Base-by-base conservation (phyloP, 2,888 invertebrate genomes). In the Oscheius sp. region DNA sequence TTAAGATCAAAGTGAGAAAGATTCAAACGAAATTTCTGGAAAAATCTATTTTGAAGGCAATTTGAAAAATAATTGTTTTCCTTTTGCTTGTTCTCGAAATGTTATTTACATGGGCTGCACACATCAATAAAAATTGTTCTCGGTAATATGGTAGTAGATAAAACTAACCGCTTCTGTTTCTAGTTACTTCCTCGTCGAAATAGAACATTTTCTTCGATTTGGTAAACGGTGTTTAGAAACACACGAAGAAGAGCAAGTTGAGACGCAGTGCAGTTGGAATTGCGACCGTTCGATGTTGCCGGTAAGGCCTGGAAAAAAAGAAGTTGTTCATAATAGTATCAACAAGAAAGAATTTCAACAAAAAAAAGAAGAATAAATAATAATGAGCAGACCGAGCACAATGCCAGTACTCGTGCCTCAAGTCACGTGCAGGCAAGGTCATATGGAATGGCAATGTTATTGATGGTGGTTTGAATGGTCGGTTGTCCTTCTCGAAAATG, bases 251-350 rank as follows among this genome's bases (percentile, higher is more conserved):
- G 59, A 55, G 69, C 56, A 70, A 70, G 69, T 70, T 70, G 69
- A 70, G 69, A 56, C 69, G 46, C 68, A 46, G 68, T 55, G 69
- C 69, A 56, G 69, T 70, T 59, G 69, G 69, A 43, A 70, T 56
- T 70, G 59, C 69, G 56, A 70, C 69, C 69, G 69, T 45, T 58
- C 29, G 69, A 70, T 70, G 58, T 70, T 70, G 56, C 69, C 69
- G 69, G 69, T 70, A 56, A 41, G 59, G 69, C 69, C 69, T 70
- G 56, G 58, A 70, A 70, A 9, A 35, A 12, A 35, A 7, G 21
- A n/a, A 29, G 18, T 41, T 49, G 49, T 29, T 61, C n/a, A 21
- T 16, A 49, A 49, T 3, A 13, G 21, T 49, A 49, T 7, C 21
- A 35, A 35, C 49, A 13, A 49, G 49, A 7, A 49, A 49, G 49